phyloP scores from a whole-genome alignment of 2,888 invertebrate species.

The Aphidoletes aphidimyza region DNA sequence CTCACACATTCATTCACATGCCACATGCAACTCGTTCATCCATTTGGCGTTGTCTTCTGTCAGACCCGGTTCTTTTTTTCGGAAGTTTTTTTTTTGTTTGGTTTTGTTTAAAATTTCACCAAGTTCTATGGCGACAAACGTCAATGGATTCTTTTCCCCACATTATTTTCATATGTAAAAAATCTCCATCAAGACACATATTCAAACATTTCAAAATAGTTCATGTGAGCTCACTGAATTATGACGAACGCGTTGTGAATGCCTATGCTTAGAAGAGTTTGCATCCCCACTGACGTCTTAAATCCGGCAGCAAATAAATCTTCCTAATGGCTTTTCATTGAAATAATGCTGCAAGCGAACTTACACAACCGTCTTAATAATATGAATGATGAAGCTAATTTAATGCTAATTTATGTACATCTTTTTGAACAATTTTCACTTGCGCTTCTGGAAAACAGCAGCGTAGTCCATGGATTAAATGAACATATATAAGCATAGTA shows the following conservation, averaged over 20 bases:
- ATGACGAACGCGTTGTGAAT: not conserved
- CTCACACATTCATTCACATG: not conserved
- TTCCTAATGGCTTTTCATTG: not conserved
- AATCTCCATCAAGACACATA: no score
- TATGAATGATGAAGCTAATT: not conserved
- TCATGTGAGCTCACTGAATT: not conserved
- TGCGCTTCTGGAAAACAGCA: not conserved
- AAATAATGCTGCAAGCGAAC: not conserved
- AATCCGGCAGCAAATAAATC: not conserved
- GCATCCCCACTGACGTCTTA: not conserved
- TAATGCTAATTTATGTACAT: conserved; percentile 26
- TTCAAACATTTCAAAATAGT: no score
- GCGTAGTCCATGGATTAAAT: no score
- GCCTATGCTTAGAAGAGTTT: no score
- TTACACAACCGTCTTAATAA: not conserved
- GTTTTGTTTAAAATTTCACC: not conserved
- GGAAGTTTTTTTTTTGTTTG: not conserved
- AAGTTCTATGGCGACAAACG: not conserved
- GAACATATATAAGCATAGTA: no score
- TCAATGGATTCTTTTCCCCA: no score
- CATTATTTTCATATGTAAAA: no score
- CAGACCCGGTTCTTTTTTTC: no score
- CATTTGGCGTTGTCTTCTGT: not conserved
- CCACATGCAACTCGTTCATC: not conserved
- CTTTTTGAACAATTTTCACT: not conserved